These are phyloP conservation scores for Hydractinia symbiolongicarpus DNA, from an alignment of 30 jellyfish, hydroid and myxozoan species.

Conservation along the genomic window DNA sequence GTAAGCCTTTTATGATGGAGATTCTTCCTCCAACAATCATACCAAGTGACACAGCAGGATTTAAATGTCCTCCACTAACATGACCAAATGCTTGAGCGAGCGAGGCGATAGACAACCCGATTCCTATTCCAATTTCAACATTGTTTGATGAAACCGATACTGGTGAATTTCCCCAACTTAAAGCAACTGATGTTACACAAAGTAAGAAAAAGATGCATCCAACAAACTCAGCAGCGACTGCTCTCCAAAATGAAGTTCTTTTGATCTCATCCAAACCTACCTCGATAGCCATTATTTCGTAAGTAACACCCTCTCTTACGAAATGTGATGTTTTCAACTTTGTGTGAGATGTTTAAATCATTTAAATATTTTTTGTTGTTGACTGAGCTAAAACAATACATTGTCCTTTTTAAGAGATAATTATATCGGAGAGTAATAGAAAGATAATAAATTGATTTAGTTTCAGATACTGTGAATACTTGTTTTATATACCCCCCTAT, in stretches of 20 bases:
- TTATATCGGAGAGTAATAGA: no score
- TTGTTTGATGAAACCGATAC: slow-evolving; percentile 41
- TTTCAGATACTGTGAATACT: no score
- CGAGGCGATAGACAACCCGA: slow-evolving; percentile 71
- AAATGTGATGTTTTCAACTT: no score
- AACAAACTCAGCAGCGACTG: slow-evolving; percentile 70
- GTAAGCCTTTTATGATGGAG: slow-evolving; percentile 51
- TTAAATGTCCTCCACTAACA: slow-evolving; percentile 92
- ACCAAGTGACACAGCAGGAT: slow-evolving; percentile 80
- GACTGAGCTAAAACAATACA: no score
- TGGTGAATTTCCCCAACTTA: slow-evolving; percentile 43
- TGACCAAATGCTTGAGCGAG: slow-evolving; percentile 80
- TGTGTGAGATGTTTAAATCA: no score
- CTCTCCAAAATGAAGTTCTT: slow-evolving; percentile 65
- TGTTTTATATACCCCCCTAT: no score
- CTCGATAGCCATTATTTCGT: background rate
- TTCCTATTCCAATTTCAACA: slow-evolving; percentile 59
- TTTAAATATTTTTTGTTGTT: no score
- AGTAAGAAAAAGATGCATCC: slow-evolving; percentile 34
- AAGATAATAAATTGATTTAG: no score
- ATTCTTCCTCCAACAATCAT: slow-evolving; percentile 57
- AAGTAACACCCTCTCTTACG: no score
- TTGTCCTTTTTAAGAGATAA: no score
- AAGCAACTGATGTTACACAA: slow-evolving; percentile 46
- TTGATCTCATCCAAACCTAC: slow-evolving; percentile 44